Evolutionary conservation across 1,140 invertebrate genomes (phyloP), one percentile per base, ranked within the genome.

Genomic region (Melitaea cinxia): DNA sequence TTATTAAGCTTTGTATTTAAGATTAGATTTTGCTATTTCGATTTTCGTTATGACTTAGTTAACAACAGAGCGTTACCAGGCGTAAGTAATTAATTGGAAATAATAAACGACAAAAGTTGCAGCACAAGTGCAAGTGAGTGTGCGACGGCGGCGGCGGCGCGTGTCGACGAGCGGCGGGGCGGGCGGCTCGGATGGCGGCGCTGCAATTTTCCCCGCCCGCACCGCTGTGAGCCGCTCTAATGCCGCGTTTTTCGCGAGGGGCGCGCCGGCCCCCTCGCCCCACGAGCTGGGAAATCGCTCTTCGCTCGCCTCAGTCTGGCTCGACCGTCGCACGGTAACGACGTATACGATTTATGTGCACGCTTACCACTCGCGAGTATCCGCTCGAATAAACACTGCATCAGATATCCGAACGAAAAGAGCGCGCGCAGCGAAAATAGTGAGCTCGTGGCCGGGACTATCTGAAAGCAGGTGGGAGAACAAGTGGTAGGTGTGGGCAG

Each of bases 121-220:
- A 45, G 30, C 10, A 23, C 6, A 23, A 50, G 19, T 56, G 59
- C 37, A 58, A 12, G 42, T 17, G 37, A 42, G 42, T 26, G 61
- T 62, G 17, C 26, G 24, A 33, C 55, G 53, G 39, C 33, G 61
- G 61, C 52, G 62, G 68, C 53, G 73, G 71, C 47, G 73, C 60
- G 66, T 61, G 55, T 47, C 42, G 58, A 52, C 42, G 49, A 61
- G 75, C 53, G 72, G 73, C 65, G 80, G 76, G 78, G 84, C 80
- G 80, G 82, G 82, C 78, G 79, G 80, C 56, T 65, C 30, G 49
- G 26, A 52, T 54, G 72, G 68, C 64, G 65, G 70, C 70, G 73
- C 53, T 82, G 80, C 82, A 82, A 58, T 89, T 89, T 89, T 88
- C 85, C 85, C 82, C 86, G 82, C 79, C 83, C 82, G 83, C 74